Conservation (phyloP, 2,888 invertebrate genomes). For the Lasius fuliginosus region DNA sequence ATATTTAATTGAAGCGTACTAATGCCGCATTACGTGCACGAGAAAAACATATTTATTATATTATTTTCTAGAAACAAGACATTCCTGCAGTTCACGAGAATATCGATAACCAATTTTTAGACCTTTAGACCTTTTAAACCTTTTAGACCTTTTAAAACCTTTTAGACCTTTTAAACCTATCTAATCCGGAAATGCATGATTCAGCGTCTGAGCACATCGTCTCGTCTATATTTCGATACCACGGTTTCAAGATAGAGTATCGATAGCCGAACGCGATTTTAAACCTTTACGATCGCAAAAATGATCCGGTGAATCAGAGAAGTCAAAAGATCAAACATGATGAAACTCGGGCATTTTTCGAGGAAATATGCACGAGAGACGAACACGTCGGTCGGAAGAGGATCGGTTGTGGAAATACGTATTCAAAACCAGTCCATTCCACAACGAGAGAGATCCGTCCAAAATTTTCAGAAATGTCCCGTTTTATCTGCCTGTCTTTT, state of each 20-base stretch:
- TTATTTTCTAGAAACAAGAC: background rate
- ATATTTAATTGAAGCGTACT: background rate
- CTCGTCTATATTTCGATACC: background rate
- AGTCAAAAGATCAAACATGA: constrained; percentile 35
- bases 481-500: constrained; percentile 46
- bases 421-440: constrained; percentile 62
- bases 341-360: constrained; percentile 48
- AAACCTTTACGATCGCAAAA: background rate
- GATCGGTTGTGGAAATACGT: constrained; percentile 23
- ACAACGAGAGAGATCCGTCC: constrained; percentile 51
- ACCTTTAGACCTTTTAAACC: too few species aligned
- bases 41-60: background rate
- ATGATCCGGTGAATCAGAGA: background rate
- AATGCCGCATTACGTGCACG: background rate
- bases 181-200: background rate
- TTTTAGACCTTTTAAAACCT: too few species aligned
- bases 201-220: background rate
- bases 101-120: background rate
- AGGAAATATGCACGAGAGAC: background rate
- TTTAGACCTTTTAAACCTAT: background rate
- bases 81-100: background rate
- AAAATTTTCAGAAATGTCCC: constrained; percentile 67
- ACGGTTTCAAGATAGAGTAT: background rate
- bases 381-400: background rate
- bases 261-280: background rate